A percentile compares a stretch with the other conserved stretches of the same genome.
Conservation (phyloP, 2,888 invertebrate species). For the Congeria kusceri region DNA sequence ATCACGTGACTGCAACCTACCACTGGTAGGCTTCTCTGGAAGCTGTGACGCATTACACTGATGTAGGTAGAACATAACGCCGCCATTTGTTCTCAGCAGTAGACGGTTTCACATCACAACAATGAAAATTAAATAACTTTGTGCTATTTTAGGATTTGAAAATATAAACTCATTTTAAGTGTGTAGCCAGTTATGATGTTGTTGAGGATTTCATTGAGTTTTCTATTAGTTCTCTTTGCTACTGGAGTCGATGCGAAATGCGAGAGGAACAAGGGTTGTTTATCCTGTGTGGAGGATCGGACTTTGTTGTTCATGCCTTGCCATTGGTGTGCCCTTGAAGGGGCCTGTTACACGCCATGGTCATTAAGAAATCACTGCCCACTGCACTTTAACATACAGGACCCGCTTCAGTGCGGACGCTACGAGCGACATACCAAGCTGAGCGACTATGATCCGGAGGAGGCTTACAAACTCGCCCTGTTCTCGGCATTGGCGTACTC, state of each 20-base stretch:
- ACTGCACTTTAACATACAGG: constrained; percentile 5
- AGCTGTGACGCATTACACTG: no score
- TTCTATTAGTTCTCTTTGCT: no score
- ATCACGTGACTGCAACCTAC: no score
- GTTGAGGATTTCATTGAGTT: no score
- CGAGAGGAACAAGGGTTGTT: constrained; percentile 27
- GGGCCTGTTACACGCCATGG: constrained; percentile 37
- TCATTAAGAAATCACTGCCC: constrained; percentile 36
- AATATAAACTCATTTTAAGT: no score
- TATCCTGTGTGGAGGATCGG: constrained; percentile 23
- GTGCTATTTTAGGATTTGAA: no score
- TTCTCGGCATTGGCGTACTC: constrained; percentile 55
- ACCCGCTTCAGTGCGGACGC: constrained; percentile 5
- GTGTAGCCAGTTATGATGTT: no score
- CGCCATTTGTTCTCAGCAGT: no score
- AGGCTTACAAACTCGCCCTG: constrained; percentile 43
- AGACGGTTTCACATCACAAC: no score
- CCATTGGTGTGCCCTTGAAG: constrained; percentile 47
- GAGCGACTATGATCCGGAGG: constrained; percentile 35
- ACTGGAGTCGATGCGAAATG: constrained; percentile 5
- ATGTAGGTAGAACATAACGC: no score
- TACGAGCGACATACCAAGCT: not conserved
- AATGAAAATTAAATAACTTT: no score
- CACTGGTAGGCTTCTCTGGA: no score
- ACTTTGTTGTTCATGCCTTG: constrained; percentile 39